A percentile compares a stretch with the other conserved stretches of the same genome.
Conservation (phyloP, 2,797 vertebrate genomes). For the Hipposideros larvatus region DNA sequence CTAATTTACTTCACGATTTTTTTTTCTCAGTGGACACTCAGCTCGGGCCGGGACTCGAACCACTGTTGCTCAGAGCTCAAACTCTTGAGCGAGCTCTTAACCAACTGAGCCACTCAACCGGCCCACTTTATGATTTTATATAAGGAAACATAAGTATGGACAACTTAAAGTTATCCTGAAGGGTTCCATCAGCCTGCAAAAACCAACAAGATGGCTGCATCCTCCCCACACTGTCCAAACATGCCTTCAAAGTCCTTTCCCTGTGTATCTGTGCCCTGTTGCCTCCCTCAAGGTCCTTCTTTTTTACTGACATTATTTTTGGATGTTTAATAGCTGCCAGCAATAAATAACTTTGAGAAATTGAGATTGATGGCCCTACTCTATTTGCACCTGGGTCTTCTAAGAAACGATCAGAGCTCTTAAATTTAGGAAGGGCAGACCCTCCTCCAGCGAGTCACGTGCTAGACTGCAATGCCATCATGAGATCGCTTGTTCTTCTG, state of each 20-base stretch:
- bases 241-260: neutral
- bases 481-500: neutral
- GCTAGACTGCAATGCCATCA: neutral
- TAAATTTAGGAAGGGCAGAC: neutral
- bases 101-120: too few relatives aligned
- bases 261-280: neutral
- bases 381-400: neutral
- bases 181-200: neutral
- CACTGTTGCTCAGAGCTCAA: too few relatives aligned
- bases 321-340: neutral
- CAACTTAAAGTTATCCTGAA: neutral
- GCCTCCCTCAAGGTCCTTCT: neutral
- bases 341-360: constrained; percentile 28
- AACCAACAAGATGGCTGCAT: neutral
- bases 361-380: neutral
- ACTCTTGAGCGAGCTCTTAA: too few relatives aligned
- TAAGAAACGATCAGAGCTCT: neutral
- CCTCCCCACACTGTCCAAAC: neutral
- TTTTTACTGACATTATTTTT: neutral
- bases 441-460: neutral
- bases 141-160: neutral
- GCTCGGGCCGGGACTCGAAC: too few relatives aligned
- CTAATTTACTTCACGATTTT: constrained; percentile 59
- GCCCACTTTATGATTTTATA: neutral
- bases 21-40: too few relatives aligned